These are phyloP conservation scores for Pantherophis alleghaniensis DNA, from an alignment of 2,797 vertebrate species.

Conservation along the genomic window DNA sequence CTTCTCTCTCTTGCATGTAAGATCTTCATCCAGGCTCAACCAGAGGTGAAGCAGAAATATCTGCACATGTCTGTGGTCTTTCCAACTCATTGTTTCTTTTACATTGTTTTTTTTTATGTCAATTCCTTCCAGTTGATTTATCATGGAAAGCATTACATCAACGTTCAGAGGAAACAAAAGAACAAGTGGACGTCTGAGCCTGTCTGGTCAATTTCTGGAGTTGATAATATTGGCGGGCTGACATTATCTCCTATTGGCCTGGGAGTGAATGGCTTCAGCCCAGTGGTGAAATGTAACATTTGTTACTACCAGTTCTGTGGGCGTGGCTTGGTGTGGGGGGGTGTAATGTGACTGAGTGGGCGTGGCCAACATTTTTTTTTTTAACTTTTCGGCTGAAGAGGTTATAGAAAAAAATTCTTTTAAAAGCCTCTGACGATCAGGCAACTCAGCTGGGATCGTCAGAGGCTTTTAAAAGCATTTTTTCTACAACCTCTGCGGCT, in stretches of 20 bases:
- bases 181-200: background rate
- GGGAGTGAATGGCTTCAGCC: background rate
- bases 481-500: too few species aligned
- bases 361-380: too few species aligned
- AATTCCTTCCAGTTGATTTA: background rate
- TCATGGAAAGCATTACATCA: background rate
- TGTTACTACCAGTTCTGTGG: too few species aligned
- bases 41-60: background rate
- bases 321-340: too few species aligned
- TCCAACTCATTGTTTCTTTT: background rate
- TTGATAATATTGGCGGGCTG: background rate
- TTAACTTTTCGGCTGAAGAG: too few species aligned
- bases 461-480: too few species aligned
- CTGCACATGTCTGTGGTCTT: background rate
- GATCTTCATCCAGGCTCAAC: background rate
- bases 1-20: background rate
- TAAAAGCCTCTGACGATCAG: too few species aligned
- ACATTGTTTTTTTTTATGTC: background rate
- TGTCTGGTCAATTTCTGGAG: background rate
- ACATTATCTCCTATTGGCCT: background rate
- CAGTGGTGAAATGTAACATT: too few species aligned
- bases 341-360: too few species aligned
- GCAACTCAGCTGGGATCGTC: too few species aligned
- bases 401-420: too few species aligned
- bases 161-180: background rate